Percentiles rank a stretch among this genome's conserved stretches.
Evolutionary conservation across 2,113 vertebrate species (phyloP).

Genomic region (Microcebus jonahi): DNA sequence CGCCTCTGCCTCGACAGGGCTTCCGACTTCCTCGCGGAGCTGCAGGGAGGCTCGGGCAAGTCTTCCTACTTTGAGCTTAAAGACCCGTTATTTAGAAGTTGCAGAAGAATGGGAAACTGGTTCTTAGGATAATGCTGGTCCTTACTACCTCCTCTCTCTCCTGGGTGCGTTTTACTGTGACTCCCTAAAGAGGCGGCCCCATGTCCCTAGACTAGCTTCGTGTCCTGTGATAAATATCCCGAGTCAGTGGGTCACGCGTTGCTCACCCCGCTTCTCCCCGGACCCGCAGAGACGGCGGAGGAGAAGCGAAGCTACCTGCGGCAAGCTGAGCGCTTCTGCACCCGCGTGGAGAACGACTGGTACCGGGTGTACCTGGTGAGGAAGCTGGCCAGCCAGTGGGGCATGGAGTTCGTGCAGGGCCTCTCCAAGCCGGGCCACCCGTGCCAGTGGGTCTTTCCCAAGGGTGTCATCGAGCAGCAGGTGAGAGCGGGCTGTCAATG

Average conservation of each 20-base stretch:
- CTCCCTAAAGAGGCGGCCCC: fast-evolving
- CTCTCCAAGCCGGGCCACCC: constrained; percentile 76
- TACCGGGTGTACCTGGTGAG: constrained; percentile 92
- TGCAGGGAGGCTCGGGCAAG: constrained; percentile 64
- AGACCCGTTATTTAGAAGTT: neutral
- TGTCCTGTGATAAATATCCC: too few species aligned
- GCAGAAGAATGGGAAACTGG: fast-evolving
- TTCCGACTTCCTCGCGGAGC: constrained; percentile 83
- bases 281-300: constrained; percentile 59
- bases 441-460: constrained; percentile 92
- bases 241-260: fast-evolving
- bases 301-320: constrained; percentile 75
- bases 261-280: neutral
- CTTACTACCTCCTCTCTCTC: fast-evolving
- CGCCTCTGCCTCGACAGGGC: constrained; percentile 90
- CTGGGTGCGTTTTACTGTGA: fast-evolving
- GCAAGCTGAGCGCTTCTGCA: constrained; percentile 84
- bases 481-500: constrained; percentile 78
- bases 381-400: constrained; percentile 87
- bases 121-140: neutral
- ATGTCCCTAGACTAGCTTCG: neutral
- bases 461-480: constrained; percentile 84
- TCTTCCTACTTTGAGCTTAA: neutral
- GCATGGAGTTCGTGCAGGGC: constrained; percentile 90
- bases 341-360: constrained; percentile 87